phyloP scores from a whole-genome alignment of 2,888 invertebrate species.

The Chrysolina americana region DNA sequence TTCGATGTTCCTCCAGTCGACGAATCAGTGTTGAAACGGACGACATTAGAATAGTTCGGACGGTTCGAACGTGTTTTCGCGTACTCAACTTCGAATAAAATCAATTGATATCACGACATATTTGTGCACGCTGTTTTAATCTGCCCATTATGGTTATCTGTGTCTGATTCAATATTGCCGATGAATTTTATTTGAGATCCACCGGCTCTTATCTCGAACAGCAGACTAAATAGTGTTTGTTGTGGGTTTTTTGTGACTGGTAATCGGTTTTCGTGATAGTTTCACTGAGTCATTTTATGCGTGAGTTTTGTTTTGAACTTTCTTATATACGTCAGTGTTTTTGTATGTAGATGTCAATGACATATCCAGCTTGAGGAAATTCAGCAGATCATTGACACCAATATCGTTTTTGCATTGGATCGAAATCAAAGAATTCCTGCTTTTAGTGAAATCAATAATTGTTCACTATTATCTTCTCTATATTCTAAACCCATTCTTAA shows the following conservation, averaged over 20 bases:
- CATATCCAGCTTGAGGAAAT: background rate
- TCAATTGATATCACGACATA: constrained; percentile 22
- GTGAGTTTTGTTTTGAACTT: background rate
- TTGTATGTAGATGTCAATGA: background rate
- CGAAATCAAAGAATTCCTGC: no score
- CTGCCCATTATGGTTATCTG: constrained; percentile 11
- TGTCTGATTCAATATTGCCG: constrained; percentile 13
- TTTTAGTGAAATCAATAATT: no score
- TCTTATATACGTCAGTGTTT: background rate
- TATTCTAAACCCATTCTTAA: no score
- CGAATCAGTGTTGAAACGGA: constrained; percentile 37
- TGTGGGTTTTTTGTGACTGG: constrained; percentile 17
- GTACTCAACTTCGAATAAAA: constrained; percentile 14
- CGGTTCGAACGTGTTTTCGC: constrained; percentile 21
- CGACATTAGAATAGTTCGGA: constrained; percentile 10
- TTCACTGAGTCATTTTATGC: background rate
- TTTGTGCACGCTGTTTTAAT: constrained; percentile 18
- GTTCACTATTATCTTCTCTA: no score
- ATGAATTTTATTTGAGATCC: background rate
- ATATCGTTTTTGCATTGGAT: no score
- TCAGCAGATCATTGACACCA: background rate
- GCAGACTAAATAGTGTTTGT: constrained; percentile 8
- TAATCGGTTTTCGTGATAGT: constrained; percentile 1
- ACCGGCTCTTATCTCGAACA: constrained; percentile 11
- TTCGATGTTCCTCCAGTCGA: constrained; percentile 38